phyloP scores from a whole-genome alignment of 2,888 invertebrate species.

The Melolontha melolontha region DNA sequence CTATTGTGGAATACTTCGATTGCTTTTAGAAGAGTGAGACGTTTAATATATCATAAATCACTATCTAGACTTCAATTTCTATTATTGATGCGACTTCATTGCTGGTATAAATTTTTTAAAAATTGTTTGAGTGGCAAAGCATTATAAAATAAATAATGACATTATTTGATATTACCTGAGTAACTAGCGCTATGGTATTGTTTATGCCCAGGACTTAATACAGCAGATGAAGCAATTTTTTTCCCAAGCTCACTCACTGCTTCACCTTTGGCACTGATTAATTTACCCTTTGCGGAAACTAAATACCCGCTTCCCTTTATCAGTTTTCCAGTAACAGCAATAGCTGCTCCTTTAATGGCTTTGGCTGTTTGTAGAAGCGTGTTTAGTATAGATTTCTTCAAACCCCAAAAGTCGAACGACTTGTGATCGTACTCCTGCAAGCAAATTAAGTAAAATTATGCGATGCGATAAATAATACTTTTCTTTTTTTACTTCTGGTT shows the following conservation, averaged over 20 bases:
- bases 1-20: too few species aligned
- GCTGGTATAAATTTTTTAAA: too few species aligned
- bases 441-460: not conserved
- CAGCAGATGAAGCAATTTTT: constrained; percentile 81
- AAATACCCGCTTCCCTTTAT: constrained; percentile 85
- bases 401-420: constrained; percentile 70
- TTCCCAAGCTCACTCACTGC: constrained; percentile 84
- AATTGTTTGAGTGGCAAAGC: too few species aligned
- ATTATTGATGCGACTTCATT: too few species aligned
- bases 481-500: constrained; percentile 37
- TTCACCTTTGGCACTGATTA: constrained; percentile 83
- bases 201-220: constrained; percentile 67
- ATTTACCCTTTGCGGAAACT: constrained; percentile 73
- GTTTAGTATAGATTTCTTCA: constrained; percentile 85
- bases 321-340: constrained; percentile 88
- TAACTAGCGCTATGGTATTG: constrained; percentile 29
- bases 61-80: too few species aligned
- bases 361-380: constrained; percentile 89
- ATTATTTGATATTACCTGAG: constrained; percentile 36
- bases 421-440: constrained; percentile 56
- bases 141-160: too few species aligned
- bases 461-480: not conserved
- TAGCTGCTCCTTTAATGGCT: constrained; percentile 87
- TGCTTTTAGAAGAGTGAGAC: too few species aligned
- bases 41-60: too few species aligned